Evolutionary conservation across 2,888 invertebrate species (phyloP), one percentile per base, ranked within the genome.

Genomic region (Antheraea yamamai): DNA sequence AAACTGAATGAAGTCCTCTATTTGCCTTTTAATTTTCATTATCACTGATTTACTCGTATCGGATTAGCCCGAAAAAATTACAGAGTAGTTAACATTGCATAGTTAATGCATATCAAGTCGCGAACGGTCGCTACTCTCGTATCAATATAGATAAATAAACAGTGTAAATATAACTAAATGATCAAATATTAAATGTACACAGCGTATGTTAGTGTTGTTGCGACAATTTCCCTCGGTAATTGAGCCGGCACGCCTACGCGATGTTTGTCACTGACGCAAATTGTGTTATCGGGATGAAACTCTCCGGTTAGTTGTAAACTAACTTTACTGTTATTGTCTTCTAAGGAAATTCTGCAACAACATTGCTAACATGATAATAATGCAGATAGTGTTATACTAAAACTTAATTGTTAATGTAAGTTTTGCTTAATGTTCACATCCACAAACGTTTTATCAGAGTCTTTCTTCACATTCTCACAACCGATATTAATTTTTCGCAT

Each of bases 231-330:
- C 70, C 77, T 76, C 73, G 58, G 81, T 86, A 86, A 87, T 87
- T 83, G 83, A 84, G 81, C 79, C 73, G 76, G 77, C 78, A 83
- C 81, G 84, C 79, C 78, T 82, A 80, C 81, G 75, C 77, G 77
- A 82, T 83, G 83, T 84, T 82, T 84, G 84, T 82, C 80, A 81
- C 77, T 75, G 83, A 78, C 80, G 82, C 83, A 86, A 87, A 87
- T 85, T 85, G 81, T 74, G 82, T 84, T 86, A 89, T 86, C 84
- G 80, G 86, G 85, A 85, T 86, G 82, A 78, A 85, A 84, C 83
- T 81, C 77, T 75, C 78, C 75, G 79, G 75, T 76, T 76, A 80
- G 82, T 82, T 84, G 83, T 85, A 80, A 86, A 86, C 83, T 84
- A 82, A 86, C 82, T 83, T 83, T 80, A 83, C 73, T 83, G 82